These are phyloP conservation scores for Busseola fusca DNA, from an alignment of 2,888 invertebrate genomes.

Conservation along the genomic window DNA sequence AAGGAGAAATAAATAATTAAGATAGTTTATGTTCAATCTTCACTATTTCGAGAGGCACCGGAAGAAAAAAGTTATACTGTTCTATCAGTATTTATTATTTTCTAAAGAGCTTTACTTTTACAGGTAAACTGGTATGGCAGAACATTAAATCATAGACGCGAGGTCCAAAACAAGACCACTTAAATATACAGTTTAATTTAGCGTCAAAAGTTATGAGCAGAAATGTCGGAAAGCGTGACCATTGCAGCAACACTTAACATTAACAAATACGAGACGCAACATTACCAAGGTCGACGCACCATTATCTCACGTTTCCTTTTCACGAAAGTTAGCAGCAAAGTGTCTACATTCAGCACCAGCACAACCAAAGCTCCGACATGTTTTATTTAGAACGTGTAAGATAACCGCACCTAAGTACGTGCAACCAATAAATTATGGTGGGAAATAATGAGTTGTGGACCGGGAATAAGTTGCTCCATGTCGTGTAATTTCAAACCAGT, in stretches of 20 bases:
- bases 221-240: conserved; percentile 52
- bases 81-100: neutral
- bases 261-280: conserved; percentile 50
- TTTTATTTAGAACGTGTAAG: conserved; percentile 40
- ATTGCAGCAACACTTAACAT: conserved; percentile 49
- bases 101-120: neutral
- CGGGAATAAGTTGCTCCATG: conserved; percentile 20
- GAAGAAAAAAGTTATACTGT: neutral
- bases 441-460: conserved; percentile 37
- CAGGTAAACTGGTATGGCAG: neutral
- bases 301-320: conserved; percentile 66
- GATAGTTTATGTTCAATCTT: neutral
- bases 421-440: conserved; percentile 36
- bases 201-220: conserved; percentile 17
- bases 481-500: conserved; percentile 40
- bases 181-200: conserved; percentile 19
- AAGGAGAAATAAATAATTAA: neutral
- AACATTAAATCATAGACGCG: neutral
- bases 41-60: neutral
- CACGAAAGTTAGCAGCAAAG: conserved; percentile 56
- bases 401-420: conserved; percentile 44
- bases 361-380: conserved; percentile 28
- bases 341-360: conserved; percentile 5
- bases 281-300: conserved; percentile 65
- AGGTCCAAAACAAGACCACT: conserved; percentile 15